Conservation (phyloP, 2,888 invertebrate genomes). For the Pristionchus maxplancki region DNA sequence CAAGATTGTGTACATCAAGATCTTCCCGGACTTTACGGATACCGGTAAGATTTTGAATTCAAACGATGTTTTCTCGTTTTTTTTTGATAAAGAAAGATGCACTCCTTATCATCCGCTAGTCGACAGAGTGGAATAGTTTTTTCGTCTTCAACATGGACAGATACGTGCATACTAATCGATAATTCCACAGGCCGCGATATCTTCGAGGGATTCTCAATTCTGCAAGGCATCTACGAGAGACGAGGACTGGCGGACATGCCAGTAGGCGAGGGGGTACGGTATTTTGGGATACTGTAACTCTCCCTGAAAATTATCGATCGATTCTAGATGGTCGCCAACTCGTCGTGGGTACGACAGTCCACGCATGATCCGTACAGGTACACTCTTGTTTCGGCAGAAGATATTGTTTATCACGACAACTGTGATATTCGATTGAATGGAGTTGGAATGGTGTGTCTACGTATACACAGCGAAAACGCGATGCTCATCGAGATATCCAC, state of each 20-base stretch:
- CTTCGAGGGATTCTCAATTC: conserved; percentile 46
- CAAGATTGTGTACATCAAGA: conserved; percentile 54
- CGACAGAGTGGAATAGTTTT: too few species aligned
- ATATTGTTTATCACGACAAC: not conserved
- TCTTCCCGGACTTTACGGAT: conserved; percentile 55
- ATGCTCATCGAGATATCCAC: not conserved
- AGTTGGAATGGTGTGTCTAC: not conserved
- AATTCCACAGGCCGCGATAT: conserved; percentile 21
- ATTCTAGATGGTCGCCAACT: conserved; percentile 59
- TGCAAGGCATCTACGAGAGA: conserved; percentile 57
- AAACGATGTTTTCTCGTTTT: too few species aligned
- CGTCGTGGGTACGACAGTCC: conserved; percentile 65
- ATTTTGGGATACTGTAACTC: too few species aligned
- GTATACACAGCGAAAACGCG: not conserved
- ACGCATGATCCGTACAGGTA: conserved; percentile 70
- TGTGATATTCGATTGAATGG: not conserved
- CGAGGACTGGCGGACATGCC: conserved; percentile 49
- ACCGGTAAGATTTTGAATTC: conserved; percentile 53
- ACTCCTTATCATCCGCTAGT: not conserved
- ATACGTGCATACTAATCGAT: not conserved
- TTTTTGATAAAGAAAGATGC: conserved; percentile 55
- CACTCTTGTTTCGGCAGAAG: conserved; percentile 49
- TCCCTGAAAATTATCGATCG: not conserved
- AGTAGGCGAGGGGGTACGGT: conserved; percentile 53
- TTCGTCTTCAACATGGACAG: not conserved